A percentile compares a stretch with the other conserved stretches of the same genome.
phyloP scores from a whole-genome alignment of 2,797 vertebrate genomes.

The Decapterus maruadsi region DNA sequence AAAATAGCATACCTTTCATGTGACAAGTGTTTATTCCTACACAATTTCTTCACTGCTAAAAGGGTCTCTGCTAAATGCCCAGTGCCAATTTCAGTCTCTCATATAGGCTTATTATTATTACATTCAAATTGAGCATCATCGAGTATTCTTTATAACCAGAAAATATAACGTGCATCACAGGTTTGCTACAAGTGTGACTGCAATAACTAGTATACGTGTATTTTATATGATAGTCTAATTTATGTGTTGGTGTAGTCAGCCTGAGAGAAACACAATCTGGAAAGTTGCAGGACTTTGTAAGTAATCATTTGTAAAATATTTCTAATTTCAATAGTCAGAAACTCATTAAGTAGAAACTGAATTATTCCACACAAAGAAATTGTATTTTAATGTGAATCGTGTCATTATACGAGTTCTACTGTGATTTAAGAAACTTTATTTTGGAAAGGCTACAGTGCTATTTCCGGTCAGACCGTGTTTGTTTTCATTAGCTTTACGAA shows the following conservation, averaged over 20 bases:
- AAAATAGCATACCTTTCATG: neutral
- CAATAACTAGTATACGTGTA: too few relatives aligned
- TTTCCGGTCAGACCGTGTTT: neutral
- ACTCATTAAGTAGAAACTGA: neutral
- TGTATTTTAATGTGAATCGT: neutral
- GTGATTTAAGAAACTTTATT: slow-evolving; percentile 25
- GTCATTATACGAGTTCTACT: neutral
- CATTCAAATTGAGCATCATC: too few relatives aligned
- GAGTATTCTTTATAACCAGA: too few relatives aligned
- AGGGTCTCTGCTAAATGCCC: neutral
- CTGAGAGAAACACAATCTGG: too few relatives aligned
- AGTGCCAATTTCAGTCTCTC: too few relatives aligned
- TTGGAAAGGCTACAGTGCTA: neutral
- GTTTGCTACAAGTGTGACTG: too few relatives aligned
- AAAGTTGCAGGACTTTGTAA: neutral
- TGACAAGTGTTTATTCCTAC: neutral
- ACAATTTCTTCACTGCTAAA: neutral
- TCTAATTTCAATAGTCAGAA: neutral
- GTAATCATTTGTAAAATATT: neutral
- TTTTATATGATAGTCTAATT: too few relatives aligned
- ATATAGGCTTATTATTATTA: too few relatives aligned
- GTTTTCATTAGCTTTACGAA: neutral
- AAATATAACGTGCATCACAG: too few relatives aligned
- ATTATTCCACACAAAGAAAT: neutral
- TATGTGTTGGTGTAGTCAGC: too few relatives aligned